A percentile compares a stretch with the other conserved stretches of the same genome.
phyloP scores from a whole-genome alignment of 1,140 invertebrate species.

The Drosophila sucinea region DNA sequence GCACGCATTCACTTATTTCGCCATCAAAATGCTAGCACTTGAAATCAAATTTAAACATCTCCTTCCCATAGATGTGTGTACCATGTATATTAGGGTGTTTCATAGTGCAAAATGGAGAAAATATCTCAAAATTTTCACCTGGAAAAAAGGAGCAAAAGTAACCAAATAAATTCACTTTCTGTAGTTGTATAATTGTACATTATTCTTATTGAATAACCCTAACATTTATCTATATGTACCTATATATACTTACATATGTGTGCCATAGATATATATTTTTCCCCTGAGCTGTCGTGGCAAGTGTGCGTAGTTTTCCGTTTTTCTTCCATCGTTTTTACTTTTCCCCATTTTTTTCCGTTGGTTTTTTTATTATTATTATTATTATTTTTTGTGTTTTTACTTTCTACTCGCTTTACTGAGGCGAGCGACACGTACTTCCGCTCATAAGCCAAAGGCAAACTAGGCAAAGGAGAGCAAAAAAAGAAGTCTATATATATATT shows the following conservation, averaged over 20 bases:
- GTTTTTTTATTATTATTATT: constrained; percentile 14
- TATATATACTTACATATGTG: constrained; percentile 5
- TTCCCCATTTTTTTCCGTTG: constrained; percentile 20
- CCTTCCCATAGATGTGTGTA: neutral
- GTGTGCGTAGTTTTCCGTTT: constrained; percentile 52
- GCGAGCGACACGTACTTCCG: constrained; percentile 69
- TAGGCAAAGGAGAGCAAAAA: constrained; percentile 43
- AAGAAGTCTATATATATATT: constrained; percentile 18
- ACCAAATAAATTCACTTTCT: too few species aligned
- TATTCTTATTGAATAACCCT: constrained; percentile 7
- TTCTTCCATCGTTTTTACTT: constrained; percentile 12
- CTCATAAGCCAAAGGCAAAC: constrained; percentile 72
- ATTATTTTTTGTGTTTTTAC: constrained; percentile 2
- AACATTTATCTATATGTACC: constrained; percentile 4
- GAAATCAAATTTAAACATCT: constrained; percentile 79
- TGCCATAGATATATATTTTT: constrained; percentile 41
- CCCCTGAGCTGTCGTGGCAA: constrained; percentile 43
- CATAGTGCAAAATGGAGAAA: neutral
- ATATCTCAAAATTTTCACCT: too few species aligned
- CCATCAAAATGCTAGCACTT: constrained; percentile 76
- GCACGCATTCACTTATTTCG: constrained; percentile 79
- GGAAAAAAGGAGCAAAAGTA: too few species aligned
- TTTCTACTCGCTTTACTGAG: constrained; percentile 33
- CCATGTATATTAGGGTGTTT: neutral
- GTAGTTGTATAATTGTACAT: too few species aligned